Base-by-base conservation (phyloP, 2,888 invertebrate species). In the Cheilosia urbana region DNA sequence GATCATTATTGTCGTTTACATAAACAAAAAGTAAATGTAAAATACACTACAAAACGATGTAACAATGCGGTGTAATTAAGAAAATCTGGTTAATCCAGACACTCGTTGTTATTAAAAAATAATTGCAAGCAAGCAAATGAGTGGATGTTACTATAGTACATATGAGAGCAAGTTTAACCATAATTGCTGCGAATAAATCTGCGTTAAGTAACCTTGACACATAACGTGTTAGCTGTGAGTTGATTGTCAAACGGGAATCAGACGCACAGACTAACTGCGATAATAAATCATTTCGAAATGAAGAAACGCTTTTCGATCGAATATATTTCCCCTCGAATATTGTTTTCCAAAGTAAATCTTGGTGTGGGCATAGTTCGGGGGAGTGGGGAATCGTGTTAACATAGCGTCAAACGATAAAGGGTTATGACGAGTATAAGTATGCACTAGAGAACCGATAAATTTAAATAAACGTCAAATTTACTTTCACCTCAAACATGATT, bases 131-230 rank as follows among this genome's bases (percentile, higher is more conserved):
- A 65, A 58, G 42, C 49, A 17, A 57, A n/a, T 45, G 15, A 55
- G 40, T 77, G 37, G 37, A 13, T 37, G 13, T 13, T 11, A 37
- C n/a, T 45, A 17, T 2, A 45, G 6, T 9, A 30, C 30, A 30
- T 30, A 30, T 30, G 30, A 17, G 47, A 55, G 62, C 51, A 45
- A 60, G 55, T 81, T 77, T 24, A 66, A 47, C 66, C 11, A 21
- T 68, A 83, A 83, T 83, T 78, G 72, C 66, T 51, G 66, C 37
- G 72, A 77, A 78, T 83, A 83, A 83, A 77, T 78, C 82, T 77
- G 53, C 13, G n/a, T 68, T 77, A 68, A 72, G 72, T 55, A 77
- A 68, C 82, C 82, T 77, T 82, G 82, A 68, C 58, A 82, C 45
- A 7, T 3, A 6, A 47, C 37, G 65, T 24, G 34, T n/a, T n/a